phyloP scores from a whole-genome alignment of 2,797 vertebrate species.

The Synaphobranchus kaupii region DNA sequence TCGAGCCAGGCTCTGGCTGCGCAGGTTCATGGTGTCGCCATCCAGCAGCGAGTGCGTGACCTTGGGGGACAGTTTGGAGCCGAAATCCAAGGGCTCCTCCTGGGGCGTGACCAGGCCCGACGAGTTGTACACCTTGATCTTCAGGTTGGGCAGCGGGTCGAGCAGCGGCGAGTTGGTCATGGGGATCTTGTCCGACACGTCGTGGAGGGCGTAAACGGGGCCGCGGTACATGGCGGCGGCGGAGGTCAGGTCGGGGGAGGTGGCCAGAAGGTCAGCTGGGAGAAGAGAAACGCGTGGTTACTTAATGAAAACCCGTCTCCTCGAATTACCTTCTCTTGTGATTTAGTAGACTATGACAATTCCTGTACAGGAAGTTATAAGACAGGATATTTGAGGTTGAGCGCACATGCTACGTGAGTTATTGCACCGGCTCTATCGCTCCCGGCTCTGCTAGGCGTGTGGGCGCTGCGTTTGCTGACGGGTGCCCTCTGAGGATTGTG shows the following conservation, averaged over 20 bases:
- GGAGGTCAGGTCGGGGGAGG: conserved; percentile 93
- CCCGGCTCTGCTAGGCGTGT: neutral
- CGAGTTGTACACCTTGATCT: conserved; percentile 97
- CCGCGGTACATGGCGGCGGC: conserved; percentile 95
- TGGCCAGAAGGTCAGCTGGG: conserved; percentile 86
- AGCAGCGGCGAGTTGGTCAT: conserved; percentile 98
- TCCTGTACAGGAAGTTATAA: no score
- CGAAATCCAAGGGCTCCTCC: conserved; percentile 89
- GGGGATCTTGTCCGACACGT: conserved; percentile 96
- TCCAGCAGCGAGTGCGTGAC: conserved; percentile 89
- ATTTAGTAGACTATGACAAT: no score
- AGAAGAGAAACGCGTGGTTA: neutral
- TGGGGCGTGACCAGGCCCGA: conserved; percentile 90
- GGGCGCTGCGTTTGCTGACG: neutral
- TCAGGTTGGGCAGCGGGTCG: conserved; percentile 93
- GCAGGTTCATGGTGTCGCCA: conserved; percentile 85
- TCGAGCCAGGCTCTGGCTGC: conserved; percentile 88
- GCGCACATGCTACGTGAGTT: neutral
- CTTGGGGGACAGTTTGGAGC: conserved; percentile 91
- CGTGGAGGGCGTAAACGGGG: conserved; percentile 92
- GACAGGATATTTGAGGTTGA: neutral
- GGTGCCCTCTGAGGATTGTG: neutral
- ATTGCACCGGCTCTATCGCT: neutral
- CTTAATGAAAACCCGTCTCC: no score
- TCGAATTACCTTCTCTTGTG: neutral